Evolutionary conservation across 2,113 vertebrate species (phyloP).

Genomic region (Thermophis baileyi): DNA sequence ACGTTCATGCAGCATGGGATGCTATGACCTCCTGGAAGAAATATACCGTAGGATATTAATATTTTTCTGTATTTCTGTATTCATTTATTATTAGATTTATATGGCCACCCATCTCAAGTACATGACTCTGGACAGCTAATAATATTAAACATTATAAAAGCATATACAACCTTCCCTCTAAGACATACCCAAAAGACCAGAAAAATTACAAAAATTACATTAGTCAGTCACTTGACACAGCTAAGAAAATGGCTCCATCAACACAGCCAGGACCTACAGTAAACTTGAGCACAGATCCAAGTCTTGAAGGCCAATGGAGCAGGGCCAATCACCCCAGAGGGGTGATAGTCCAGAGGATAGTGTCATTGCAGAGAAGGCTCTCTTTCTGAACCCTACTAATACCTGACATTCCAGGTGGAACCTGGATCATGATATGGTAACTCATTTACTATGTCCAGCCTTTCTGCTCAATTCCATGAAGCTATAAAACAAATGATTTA

Average conservation of each 20-base stretch:
- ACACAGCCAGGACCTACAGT: neutral
- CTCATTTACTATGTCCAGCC: neutral
- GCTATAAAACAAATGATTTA: neutral
- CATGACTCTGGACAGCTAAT: neutral
- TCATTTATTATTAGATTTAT: neutral
- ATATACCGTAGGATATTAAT: neutral
- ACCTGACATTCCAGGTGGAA: neutral
- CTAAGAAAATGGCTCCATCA: neutral
- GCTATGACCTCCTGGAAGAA: neutral
- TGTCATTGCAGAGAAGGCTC: neutral
- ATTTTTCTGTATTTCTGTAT: neutral
- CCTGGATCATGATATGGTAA: neutral
- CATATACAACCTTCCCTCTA: neutral
- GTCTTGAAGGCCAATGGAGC: neutral
- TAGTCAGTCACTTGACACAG: neutral
- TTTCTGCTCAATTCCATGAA: neutral
- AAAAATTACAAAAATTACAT: neutral
- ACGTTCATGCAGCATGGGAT: neutral
- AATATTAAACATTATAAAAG: neutral
- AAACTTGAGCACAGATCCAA: neutral
- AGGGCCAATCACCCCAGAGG: neutral
- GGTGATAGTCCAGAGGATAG: neutral
- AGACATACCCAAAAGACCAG: neutral
- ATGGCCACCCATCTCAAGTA: neutral
- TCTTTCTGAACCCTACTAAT: neutral